A percentile compares a stretch with the other conserved stretches of the same genome.
Evolutionary conservation across 2,888 invertebrate genomes (phyloP).

Genomic region (Gymnoscelis rufifasciata): DNA sequence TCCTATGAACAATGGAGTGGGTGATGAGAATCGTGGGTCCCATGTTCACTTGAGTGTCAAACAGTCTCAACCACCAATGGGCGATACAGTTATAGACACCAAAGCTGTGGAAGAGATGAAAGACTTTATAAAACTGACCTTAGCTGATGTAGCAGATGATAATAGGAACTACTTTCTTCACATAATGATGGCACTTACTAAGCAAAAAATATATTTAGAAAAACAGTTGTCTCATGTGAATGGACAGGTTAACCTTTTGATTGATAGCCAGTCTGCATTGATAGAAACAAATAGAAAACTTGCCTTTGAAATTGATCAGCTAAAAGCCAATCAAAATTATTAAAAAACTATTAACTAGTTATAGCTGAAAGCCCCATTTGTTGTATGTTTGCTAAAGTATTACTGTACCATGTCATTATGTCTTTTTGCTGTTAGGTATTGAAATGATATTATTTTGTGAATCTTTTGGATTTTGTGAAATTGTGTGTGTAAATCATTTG

Average conservation of each 20-base stretch:
- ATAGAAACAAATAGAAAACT: constrained; percentile 73
- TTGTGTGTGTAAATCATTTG: not conserved
- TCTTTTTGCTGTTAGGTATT: not conserved
- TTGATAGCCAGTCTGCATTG: constrained; percentile 61
- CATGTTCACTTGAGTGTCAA: constrained; percentile 42
- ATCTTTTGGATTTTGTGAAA: no score
- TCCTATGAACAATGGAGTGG: constrained; percentile 49
- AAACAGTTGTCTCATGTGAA: constrained; percentile 57
- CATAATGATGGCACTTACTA: constrained; percentile 72
- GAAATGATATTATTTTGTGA: not conserved
- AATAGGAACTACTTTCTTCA: constrained; percentile 67
- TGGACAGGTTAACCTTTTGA: constrained; percentile 54
- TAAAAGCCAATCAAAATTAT: constrained; percentile 52
- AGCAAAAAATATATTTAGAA: constrained; percentile 68
- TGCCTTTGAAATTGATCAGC: constrained; percentile 65
- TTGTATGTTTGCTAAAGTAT: not conserved
- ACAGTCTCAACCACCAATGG: constrained; percentile 20
- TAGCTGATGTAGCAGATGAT: constrained; percentile 64
- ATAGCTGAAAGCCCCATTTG: constrained; percentile 1
- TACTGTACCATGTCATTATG: not conserved
- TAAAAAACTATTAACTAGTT: not conserved
- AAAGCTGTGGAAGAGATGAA: constrained; percentile 60
- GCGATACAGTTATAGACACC: constrained; percentile 34
- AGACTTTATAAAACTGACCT: constrained; percentile 58
- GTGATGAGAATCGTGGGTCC: constrained; percentile 44